Percentiles rank a stretch among this genome's conserved stretches.
Conservation (phyloP, 35 echinoderm and acorn worm species). For the Patiria miniata region DNA sequence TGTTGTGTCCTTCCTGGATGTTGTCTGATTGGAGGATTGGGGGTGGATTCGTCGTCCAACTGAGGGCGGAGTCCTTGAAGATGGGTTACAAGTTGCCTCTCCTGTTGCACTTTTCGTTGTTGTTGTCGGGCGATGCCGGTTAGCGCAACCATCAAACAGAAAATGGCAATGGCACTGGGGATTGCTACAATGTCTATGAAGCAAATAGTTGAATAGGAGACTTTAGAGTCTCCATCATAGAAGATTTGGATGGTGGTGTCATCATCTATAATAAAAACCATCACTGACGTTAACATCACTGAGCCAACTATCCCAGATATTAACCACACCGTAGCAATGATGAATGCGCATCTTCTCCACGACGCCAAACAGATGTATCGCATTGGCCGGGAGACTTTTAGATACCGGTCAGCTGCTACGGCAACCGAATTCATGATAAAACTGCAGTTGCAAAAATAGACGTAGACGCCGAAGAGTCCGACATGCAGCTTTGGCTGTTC, state of each 20-base stretch:
- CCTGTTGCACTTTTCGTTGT: not conserved
- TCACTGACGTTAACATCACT: not conserved
- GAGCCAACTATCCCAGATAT: not conserved
- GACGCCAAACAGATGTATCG: not conserved
- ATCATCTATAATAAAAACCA: not conserved
- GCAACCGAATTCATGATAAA: not conserved
- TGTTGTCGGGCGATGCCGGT: not conserved
- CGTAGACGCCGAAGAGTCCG: not conserved
- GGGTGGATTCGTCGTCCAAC: not conserved
- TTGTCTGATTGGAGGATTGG: not conserved
- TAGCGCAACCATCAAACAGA: not conserved
- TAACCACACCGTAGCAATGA: not conserved
- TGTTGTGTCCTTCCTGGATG: not conserved
- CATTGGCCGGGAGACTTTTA: not conserved
- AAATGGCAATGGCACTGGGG: not conserved
- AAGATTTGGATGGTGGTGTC: not conserved
- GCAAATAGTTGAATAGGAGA: not conserved
- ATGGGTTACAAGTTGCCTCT: not conserved
- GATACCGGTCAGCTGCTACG: not conserved
- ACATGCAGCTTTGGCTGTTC: not conserved
- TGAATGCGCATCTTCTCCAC: not conserved
- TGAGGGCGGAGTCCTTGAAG: not conserved
- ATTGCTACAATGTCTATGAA: not conserved
- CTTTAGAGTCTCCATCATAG: not conserved
- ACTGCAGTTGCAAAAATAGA: not conserved